phyloP scores from a whole-genome alignment of 2,113 vertebrate genomes.

The Eurypyga helias region DNA sequence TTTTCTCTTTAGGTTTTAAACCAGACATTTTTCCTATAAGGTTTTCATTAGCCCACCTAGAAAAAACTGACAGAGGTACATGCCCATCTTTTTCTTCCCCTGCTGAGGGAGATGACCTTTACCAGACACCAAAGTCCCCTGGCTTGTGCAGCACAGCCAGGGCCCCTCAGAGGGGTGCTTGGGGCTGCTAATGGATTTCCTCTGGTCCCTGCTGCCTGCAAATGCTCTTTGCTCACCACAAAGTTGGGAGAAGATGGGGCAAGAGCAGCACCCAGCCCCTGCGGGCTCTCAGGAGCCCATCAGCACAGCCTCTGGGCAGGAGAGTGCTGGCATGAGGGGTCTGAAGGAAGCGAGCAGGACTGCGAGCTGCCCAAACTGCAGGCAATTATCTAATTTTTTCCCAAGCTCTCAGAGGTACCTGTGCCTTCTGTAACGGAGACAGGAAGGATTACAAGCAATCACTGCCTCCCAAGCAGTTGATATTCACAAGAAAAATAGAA shows the following conservation, averaged over 20 bases:
- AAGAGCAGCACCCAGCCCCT: background rate
- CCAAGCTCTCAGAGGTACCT: background rate
- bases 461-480: background rate
- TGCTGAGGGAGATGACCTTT: background rate
- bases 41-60: background rate
- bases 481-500: background rate
- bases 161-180: background rate
- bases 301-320: background rate
- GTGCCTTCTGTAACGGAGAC: background rate
- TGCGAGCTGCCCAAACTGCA: background rate
- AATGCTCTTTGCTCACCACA: background rate
- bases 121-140: background rate
- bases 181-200: background rate
- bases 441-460: background rate
- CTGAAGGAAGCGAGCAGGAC: background rate
- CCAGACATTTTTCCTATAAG: background rate
- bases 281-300: background rate
- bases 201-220: background rate
- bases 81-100: background rate
- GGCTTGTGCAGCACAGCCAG: background rate
- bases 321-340: fast-evolving
- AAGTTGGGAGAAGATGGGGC: background rate
- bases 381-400: background rate
- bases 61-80: background rate
- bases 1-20: background rate